These are phyloP conservation scores for Gasterosteus aculeatus DNA, from an alignment of 2,113 vertebrate genomes.

Conservation along the genomic window DNA sequence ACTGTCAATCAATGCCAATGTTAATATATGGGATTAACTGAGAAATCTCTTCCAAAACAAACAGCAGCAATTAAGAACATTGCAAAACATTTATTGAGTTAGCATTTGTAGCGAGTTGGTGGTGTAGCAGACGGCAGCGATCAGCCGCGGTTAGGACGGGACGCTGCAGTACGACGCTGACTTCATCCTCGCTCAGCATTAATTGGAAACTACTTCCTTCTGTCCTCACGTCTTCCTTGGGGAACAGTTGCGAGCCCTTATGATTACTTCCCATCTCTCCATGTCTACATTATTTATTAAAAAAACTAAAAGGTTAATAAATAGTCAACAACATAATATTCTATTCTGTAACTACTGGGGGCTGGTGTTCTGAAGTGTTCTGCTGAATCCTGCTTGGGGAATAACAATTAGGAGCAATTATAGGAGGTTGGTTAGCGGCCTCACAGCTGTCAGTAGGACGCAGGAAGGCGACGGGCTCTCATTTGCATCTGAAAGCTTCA, in stretches of 20 bases:
- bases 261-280: neutral
- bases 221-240: neutral
- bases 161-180: neutral
- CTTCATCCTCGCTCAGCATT: neutral
- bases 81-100: neutral
- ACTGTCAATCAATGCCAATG: neutral
- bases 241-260: neutral
- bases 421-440: constrained; percentile 62
- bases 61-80: neutral
- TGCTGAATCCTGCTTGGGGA: constrained; percentile 64
- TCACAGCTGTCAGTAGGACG: constrained; percentile 72
- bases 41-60: neutral
- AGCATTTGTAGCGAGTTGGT: neutral
- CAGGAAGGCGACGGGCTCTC: constrained; percentile 60
- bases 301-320: constrained; percentile 1
- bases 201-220: neutral
- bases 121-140: neutral
- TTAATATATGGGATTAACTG: neutral
- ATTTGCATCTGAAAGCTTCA: constrained; percentile 79
- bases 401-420: constrained; percentile 78
- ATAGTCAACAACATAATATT: neutral
- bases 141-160: neutral
- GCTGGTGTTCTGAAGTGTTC: constrained; percentile 46
- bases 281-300: constrained; percentile 23
- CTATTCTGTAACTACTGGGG: constrained; percentile 29